Percentiles rank a stretch among this genome's conserved stretches.
phyloP scores from a whole-genome alignment of 64 coral and sea anemone genomes.

The Montipora efflorescens region DNA sequence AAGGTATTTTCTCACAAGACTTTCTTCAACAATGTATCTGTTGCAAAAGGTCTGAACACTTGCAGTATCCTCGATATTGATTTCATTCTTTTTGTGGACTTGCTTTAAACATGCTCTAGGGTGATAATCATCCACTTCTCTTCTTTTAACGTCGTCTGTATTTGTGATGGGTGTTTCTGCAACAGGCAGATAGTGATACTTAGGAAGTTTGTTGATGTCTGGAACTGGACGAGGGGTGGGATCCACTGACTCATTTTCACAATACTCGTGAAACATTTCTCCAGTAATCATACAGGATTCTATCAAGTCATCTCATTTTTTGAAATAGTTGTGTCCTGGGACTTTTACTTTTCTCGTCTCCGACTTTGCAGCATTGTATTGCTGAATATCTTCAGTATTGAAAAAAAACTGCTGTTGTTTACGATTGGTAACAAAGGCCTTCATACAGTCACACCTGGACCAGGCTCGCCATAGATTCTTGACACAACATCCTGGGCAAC shows the following conservation, averaged over 20 bases:
- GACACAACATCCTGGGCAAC: too few relatives aligned
- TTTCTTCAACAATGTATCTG: too few relatives aligned
- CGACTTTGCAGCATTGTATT: slow-evolving; percentile 59
- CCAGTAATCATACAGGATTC: slow-evolving; percentile 45
- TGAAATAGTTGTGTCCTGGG: slow-evolving; percentile 56
- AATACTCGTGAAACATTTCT: slow-evolving; percentile 38
- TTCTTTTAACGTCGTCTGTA: slow-evolving; percentile 5
- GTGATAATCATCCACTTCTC: slow-evolving; percentile 59
- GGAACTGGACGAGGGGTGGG: slow-evolving; percentile 47
- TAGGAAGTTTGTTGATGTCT: slow-evolving; percentile 4
- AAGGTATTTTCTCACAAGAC: too few relatives aligned
- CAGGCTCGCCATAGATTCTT: too few relatives aligned
- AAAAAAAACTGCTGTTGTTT: slow-evolving; percentile 14
- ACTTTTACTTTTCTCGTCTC: slow-evolving; percentile 37
- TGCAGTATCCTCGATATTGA: slow-evolving; percentile 23
- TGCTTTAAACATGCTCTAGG: slow-evolving; percentile 44
- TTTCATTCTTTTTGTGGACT: slow-evolving; percentile 6
- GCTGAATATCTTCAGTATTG: slow-evolving; percentile 24
- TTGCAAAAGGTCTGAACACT: slow-evolving; percentile 47
- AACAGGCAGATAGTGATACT: too few relatives aligned
- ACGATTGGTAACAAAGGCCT: too few relatives aligned
- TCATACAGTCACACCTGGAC: too few relatives aligned
- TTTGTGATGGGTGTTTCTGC: slow-evolving; percentile 1
- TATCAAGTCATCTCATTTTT: slow-evolving; percentile 40
- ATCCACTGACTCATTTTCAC: slow-evolving; percentile 31